Base-by-base conservation (phyloP, 1,140 invertebrate species). In the Cotesia glomerata region DNA sequence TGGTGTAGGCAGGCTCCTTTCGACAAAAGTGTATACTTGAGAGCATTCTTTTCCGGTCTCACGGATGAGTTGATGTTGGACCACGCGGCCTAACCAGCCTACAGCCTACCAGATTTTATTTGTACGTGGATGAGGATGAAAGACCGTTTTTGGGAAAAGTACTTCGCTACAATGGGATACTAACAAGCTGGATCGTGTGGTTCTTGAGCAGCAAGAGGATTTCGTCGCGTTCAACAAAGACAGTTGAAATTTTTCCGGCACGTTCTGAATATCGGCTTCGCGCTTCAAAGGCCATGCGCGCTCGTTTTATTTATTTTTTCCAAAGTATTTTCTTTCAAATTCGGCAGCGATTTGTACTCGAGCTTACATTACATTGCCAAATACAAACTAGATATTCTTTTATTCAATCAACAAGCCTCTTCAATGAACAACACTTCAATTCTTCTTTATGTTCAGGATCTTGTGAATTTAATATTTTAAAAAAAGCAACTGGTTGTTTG, bases 201-300 rank as follows among this genome's bases (percentile, higher is more conserved):
- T 56, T 65, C 52, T 35, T 51, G 18, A 26, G 26, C 26, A 26
- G 26, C 26, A 26, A 26, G 26, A 75, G 69, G 76, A 76, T 81
- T 76, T 80, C 69, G 74, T 82, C 79, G 74, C 81, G 81, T 84
- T 84, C 84, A 84, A 79, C 78, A 79, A 78, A 67, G 67, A 73
- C 8, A 58, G 56, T 45, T 45, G 39, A 45, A 58, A 58, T 58
- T 58, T 58, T 26, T 58, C 56, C 14, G 14, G 56, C 56, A 58
- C 56, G 56, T 58, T 58, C 56, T 54, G 26, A 26, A 26, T 26
- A 26, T 26, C 26, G 26, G 26, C 26, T 26, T 26, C 26, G 26
- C 26, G 26, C 26, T 26, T 26, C 26, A 26, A 26, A 26, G 26
- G 26, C 26, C 26, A 26, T 26, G 26, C 26, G 26, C 26, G 26